Percentiles rank a stretch among this genome's conserved stretches.
Evolutionary conservation across 1,140 invertebrate species (phyloP).

Genomic region (Papilio machaon): DNA sequence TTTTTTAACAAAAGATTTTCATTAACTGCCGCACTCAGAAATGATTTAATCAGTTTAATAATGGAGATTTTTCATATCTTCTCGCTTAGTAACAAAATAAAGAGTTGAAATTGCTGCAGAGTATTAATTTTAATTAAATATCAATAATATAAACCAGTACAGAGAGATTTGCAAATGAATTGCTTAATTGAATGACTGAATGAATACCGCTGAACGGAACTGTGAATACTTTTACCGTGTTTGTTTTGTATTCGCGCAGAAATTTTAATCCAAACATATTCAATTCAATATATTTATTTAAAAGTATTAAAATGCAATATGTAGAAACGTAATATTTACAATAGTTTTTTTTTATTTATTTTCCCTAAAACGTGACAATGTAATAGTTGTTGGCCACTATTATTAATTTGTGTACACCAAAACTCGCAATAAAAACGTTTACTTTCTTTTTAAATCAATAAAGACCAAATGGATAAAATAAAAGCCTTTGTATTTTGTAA

Average conservation of each 20-base stretch:
- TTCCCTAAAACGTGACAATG: no score
- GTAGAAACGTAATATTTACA: not conserved
- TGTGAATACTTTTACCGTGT: not conserved
- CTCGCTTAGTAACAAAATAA: no score
- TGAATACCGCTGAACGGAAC: not conserved
- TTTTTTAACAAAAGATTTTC: no score
- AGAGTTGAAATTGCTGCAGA: no score
- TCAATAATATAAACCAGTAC: not conserved
- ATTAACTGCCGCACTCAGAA: no score
- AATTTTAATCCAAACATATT: not conserved
- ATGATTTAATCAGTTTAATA: no score
- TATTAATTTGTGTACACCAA: not conserved
- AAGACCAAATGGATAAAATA: slow-evolving; percentile 11
- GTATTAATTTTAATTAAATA: no score
- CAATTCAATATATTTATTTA: not conserved
- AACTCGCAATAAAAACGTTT: not conserved
- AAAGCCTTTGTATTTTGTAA: not conserved
- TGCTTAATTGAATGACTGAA: not conserved
- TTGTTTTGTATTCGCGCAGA: not conserved
- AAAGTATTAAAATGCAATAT: not conserved
- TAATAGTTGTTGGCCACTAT: no score
- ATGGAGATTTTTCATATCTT: no score
- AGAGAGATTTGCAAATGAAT: not conserved
- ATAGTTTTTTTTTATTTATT: no score
- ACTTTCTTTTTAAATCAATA: slow-evolving; percentile 13